A percentile compares a stretch with the other conserved stretches of the same genome.
Conservation (phyloP, 1,140 invertebrate genomes). For the Ips nitidus region DNA sequence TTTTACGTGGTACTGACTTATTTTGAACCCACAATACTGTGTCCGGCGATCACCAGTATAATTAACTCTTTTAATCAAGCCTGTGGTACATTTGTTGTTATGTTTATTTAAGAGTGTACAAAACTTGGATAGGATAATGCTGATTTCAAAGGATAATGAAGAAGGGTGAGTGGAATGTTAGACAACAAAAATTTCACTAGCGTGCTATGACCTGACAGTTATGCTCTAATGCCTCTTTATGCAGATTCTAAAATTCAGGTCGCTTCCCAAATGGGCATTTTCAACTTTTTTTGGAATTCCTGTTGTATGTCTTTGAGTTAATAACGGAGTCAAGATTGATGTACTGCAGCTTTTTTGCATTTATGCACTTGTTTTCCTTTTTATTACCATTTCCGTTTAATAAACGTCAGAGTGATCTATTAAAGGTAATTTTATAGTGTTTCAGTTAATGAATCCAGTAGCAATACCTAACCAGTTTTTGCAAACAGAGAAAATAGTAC, state of each 20-base stretch:
- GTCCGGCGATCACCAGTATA: not conserved
- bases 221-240: not conserved
- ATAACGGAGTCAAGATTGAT: not conserved
- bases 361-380: no score
- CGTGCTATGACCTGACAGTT: not conserved
- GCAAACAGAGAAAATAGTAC: no score
- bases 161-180: constrained; percentile 12
- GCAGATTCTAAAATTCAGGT: constrained; percentile 1
- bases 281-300: constrained; percentile 1
- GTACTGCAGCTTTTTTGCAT: no score
- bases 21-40: not conserved
- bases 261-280: not conserved
- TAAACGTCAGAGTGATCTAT: no score
- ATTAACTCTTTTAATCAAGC: not conserved
- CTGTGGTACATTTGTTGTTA: no score
- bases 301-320: not conserved
- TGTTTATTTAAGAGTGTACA: no score
- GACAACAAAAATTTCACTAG: not conserved
- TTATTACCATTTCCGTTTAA: no score
- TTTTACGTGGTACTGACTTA: not conserved
- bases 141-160: constrained; percentile 16
- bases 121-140: not conserved
- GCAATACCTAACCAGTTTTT: no score
- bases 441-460: no score
- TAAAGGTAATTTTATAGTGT: no score